Conservation (phyloP, 2,888 invertebrate species). For the Hydrotaea diabolus region DNA sequence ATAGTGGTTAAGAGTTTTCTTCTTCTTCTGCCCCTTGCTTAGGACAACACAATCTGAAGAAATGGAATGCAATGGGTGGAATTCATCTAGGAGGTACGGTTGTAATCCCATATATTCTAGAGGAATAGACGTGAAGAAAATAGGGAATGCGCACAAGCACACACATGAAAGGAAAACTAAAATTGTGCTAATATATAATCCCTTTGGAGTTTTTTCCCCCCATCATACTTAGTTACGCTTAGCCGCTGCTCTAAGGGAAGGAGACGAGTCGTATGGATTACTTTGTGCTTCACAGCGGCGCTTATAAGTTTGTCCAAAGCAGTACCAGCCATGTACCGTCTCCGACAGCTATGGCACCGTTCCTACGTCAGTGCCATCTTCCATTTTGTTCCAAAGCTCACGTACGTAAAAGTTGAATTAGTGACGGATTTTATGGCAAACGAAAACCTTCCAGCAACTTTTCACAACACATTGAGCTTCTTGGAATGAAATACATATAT, state of each 20-base stretch:
- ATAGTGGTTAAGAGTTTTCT: constrained; percentile 35
- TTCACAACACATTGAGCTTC: constrained; percentile 64
- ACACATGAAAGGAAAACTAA: constrained; percentile 8
- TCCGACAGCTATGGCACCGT: constrained; percentile 47
- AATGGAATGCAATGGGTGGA: constrained; percentile 4
- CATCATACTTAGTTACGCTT: not conserved
- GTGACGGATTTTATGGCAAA: constrained; percentile 65
- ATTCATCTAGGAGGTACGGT: not conserved
- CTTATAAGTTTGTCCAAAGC: constrained; percentile 11
- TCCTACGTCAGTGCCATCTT: constrained; percentile 10
- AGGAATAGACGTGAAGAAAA: too few relatives aligned
- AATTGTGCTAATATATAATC: constrained; percentile 58
- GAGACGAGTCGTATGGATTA: not conserved
- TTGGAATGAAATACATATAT: too few relatives aligned
- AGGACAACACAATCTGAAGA: not conserved
- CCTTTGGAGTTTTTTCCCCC: constrained; percentile 27
- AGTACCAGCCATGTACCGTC: constrained; percentile 52
- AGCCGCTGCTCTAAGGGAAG: not conserved
- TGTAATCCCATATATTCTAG: too few relatives aligned
- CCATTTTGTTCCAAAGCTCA: constrained; percentile 52
- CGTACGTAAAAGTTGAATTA: constrained; percentile 69
- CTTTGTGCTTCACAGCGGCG: not conserved
- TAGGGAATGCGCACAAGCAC: not conserved
- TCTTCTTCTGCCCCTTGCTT: constrained; percentile 1
- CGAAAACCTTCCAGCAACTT: constrained; percentile 39